A percentile compares a stretch with the other conserved stretches of the same genome.
These are phyloP conservation scores for Spea bombifrons DNA, from an alignment of 2,113 vertebrate species.

Conservation along the genomic window DNA sequence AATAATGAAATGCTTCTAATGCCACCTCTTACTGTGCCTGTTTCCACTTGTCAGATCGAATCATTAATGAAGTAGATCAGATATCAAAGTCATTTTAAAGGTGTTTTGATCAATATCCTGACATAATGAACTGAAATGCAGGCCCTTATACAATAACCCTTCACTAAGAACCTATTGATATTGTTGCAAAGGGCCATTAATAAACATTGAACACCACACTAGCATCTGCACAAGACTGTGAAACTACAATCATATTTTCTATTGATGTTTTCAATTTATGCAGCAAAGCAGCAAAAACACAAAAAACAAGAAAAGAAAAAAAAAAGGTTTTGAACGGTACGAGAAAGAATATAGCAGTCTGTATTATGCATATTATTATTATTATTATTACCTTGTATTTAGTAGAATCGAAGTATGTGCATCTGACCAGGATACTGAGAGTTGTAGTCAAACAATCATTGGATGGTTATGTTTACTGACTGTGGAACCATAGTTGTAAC, in stretches of 20 bases:
- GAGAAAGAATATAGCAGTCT: neutral
- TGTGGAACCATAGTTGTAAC: no score
- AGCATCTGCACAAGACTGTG: constrained; percentile 22
- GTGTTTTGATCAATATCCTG: constrained; percentile 43
- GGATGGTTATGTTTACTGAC: no score
- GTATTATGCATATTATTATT: no score
- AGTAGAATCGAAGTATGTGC: no score
- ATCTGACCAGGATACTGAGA: no score
- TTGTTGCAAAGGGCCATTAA: constrained; percentile 34
- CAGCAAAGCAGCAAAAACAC: constrained; percentile 54
- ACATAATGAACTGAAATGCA: constrained; percentile 42
- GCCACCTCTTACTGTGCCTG: constrained; percentile 36
- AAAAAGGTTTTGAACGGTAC: neutral
- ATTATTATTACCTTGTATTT: no score
- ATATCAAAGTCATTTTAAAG: constrained; percentile 44
- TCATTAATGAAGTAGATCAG: constrained; percentile 43
- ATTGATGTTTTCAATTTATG: constrained; percentile 57
- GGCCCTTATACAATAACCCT: constrained; percentile 26
- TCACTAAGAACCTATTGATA: constrained; percentile 32
- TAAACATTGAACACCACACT: constrained; percentile 15
- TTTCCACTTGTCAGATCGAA: constrained; percentile 42
- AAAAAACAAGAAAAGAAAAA: neutral
- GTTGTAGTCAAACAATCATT: no score
- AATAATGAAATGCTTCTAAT: constrained; percentile 47
- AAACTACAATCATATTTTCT: constrained; percentile 29